phyloP scores from a whole-genome alignment of 2,797 vertebrate species.

The Epinephelus awoara region DNA sequence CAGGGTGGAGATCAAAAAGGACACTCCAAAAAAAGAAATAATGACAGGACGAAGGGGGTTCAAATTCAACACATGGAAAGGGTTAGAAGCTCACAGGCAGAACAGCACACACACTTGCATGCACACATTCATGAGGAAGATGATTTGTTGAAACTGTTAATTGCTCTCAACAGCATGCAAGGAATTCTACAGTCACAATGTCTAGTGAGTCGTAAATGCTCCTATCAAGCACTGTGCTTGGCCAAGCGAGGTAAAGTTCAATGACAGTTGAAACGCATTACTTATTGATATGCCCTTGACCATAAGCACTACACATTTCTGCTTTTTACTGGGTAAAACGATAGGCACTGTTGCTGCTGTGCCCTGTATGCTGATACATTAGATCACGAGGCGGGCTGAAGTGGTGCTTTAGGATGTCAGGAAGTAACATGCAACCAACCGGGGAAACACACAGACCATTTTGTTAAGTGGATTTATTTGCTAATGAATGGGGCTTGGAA shows the following conservation, averaged over 20 bases:
- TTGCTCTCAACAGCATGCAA: neutral
- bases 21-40: constrained; percentile 2
- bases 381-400: constrained; percentile 51
- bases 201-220: constrained; percentile 24
- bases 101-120: neutral
- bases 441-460: constrained; percentile 48
- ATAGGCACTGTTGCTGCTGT: constrained; percentile 36
- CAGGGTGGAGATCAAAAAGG: constrained; percentile 11
- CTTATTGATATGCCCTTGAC: constrained; percentile 72
- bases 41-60: neutral
- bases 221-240: constrained; percentile 18
- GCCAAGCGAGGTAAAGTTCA: constrained; percentile 37
- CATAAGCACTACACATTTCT: constrained; percentile 53
- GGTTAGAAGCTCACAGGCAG: neutral
- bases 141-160: constrained; percentile 13
- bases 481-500: constrained; percentile 58
- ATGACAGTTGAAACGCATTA: constrained; percentile 65
- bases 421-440: constrained; percentile 61
- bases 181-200: constrained; percentile 5
- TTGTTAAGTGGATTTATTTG: constrained; percentile 65
- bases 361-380: constrained; percentile 47
- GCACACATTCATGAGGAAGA: neutral
- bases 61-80: constrained; percentile 2
- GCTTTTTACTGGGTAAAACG: constrained; percentile 51
- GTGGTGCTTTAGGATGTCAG: constrained; percentile 62